Evolutionary conservation across 2,113 vertebrate genomes (phyloP), one percentile per base, ranked within the genome.

Genomic region (Dendrocopos noguchii): DNA sequence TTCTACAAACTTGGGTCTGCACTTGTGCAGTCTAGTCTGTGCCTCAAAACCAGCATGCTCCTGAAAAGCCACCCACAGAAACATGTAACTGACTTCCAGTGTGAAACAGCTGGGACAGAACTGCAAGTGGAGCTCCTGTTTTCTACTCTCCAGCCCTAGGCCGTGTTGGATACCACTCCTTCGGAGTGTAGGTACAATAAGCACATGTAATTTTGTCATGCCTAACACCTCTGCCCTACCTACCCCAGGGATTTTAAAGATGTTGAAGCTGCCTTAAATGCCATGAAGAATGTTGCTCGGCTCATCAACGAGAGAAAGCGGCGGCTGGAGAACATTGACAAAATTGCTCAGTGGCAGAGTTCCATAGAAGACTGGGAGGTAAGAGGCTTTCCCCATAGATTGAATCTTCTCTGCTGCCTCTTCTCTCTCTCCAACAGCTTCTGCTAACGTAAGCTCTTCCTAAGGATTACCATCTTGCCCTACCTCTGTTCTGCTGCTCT

Each of bases 311-410:
- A 99, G 95, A 97, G 98, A 53, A 99, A 99, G 91, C 97, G 99
- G 31, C 98, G 99, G 10, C 98, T 99, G 52, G 99, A 99, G 95
- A 99, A 99, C 96, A 99, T 99, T 1, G 99, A 99, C 95, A 99
- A 99, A 95, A 99, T 99, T 12, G 99, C 99, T 29, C 98, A 99
- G 71, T 99, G 99, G 99, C 99, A 99, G 97, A 99, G 98, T 87
- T 98, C 98, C 14, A 98, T 99, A 84, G 99, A 99, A 85, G 98
- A 99, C 95, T 99, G 99, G 99, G 99, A 99, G 99, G 99, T 99
- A 78, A 70, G 96, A 59, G 15, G 25, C 31, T 12, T 27, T 46
- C 14, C 31, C 20, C 5, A 2, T 6, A 8, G 53, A 33, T 2
- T 4, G 2, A 9, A 12, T 39, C 16, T 9, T 14, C 34, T 31